A percentile compares a stretch with the other conserved stretches of the same genome.
phyloP scores from a whole-genome alignment of 1,140 invertebrate species.

The Megalonaias nervosa region DNA sequence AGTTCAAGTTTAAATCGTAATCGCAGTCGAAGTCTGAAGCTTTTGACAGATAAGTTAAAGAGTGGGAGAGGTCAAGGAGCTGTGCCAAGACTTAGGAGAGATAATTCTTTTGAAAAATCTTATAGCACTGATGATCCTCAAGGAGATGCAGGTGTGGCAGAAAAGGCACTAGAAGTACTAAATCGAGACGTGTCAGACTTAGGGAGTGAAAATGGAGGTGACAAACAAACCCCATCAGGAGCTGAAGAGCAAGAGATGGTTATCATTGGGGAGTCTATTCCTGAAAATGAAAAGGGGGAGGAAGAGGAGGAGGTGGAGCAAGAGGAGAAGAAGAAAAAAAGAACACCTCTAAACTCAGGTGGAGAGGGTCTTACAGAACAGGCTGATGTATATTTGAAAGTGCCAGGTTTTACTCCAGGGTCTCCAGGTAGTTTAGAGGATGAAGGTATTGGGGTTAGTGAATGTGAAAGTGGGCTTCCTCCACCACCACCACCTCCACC shows the following conservation, averaged over 20 bases:
- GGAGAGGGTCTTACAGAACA: constrained; percentile 8
- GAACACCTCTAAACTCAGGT: neutral
- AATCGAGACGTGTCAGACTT: too few species aligned
- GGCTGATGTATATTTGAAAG: neutral
- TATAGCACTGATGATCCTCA: too few species aligned
- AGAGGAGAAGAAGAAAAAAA: constrained; percentile 11
- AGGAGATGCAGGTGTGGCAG: too few species aligned
- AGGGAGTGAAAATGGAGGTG: too few species aligned
- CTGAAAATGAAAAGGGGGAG: constrained; percentile 26
- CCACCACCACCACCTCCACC: neutral
- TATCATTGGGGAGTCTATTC: constrained; percentile 26
- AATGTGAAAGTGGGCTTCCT: neutral
- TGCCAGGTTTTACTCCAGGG: neutral
- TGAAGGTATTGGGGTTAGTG: constrained; percentile 13
- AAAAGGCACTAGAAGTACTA: too few species aligned
- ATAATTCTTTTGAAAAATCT: too few species aligned
- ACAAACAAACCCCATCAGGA: too few species aligned
- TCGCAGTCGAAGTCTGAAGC: constrained; percentile 55
- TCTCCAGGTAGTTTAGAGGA: constrained; percentile 16
- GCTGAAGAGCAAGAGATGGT: constrained; percentile 5
- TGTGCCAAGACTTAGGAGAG: too few species aligned
- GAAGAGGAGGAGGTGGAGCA: constrained; percentile 25
- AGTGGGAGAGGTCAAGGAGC: constrained; percentile 21
- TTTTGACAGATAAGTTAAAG: constrained; percentile 56
- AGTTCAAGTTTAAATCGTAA: constrained; percentile 45